These are phyloP conservation scores for Spinus pinus DNA, from an alignment of 2,797 vertebrate species.

Conservation along the genomic window DNA sequence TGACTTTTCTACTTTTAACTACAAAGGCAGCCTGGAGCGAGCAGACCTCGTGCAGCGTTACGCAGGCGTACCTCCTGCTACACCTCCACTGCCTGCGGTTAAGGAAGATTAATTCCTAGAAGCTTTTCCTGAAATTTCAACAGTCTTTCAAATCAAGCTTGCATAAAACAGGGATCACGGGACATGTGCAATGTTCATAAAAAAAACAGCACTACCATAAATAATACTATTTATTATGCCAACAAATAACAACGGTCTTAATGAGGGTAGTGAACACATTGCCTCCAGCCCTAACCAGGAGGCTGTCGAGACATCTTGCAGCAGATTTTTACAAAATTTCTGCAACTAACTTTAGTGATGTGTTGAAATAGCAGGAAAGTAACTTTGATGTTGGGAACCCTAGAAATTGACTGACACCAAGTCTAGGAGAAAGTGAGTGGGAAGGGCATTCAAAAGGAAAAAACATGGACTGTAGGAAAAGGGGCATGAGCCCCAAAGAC, in stretches of 20 bases:
- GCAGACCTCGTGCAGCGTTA: background rate
- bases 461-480: background rate
- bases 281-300: background rate
- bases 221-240: background rate
- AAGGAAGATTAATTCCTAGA: slow-evolving; percentile 27
- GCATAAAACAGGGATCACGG: background rate
- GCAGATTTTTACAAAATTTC: background rate
- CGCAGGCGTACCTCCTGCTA: background rate
- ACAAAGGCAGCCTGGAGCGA: slow-evolving; percentile 28
- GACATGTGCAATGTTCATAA: background rate
- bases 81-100: background rate
- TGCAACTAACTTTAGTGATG: background rate
- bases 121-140: slow-evolving; percentile 30
- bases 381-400: background rate
- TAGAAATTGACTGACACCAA: background rate
- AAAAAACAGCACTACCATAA: background rate
- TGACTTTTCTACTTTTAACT: slow-evolving; percentile 39
- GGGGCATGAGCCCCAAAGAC: background rate
- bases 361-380: background rate
- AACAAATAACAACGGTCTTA: background rate
- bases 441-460: background rate
- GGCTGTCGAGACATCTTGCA: background rate
- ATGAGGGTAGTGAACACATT: background rate
- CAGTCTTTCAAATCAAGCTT: slow-evolving; percentile 6
- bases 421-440: background rate